phyloP scores from a whole-genome alignment of 2,113 vertebrate species.

The Rousettus leschenaultii region DNA sequence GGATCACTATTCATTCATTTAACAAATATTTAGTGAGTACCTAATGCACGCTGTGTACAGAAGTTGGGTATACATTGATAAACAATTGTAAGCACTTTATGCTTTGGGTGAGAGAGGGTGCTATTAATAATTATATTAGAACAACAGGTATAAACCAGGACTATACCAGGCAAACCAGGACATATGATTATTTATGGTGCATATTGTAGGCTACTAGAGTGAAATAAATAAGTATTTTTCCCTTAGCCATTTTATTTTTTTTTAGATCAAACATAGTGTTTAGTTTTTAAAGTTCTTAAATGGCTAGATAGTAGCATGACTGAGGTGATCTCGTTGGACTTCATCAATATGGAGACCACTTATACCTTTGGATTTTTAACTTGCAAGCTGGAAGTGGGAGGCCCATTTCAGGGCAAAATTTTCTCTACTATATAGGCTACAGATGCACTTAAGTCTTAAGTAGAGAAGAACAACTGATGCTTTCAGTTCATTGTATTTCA shows the following conservation, averaged over 20 bases:
- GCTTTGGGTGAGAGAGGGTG: not conserved
- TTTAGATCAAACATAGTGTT: not conserved
- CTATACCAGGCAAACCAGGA: not conserved
- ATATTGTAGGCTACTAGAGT: not conserved
- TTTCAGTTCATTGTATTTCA: not conserved
- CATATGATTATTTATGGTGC: not conserved
- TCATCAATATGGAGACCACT: not conserved
- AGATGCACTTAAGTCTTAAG: not conserved
- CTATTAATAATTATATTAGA: not conserved
- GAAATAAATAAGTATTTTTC: not conserved
- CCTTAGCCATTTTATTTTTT: not conserved
- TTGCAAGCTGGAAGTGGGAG: not conserved
- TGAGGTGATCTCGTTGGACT: not conserved
- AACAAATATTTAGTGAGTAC: not conserved
- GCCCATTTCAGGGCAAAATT: not conserved
- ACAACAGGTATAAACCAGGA: not conserved
- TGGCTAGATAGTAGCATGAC: not conserved
- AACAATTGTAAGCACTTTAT: not conserved
- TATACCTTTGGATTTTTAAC: not conserved
- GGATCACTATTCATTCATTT: not conserved
- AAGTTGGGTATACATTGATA: not conserved
- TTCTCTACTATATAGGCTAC: not conserved
- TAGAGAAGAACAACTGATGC: not conserved
- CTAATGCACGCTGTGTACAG: not conserved
- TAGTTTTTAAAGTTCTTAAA: slow-evolving; percentile 24